Conservation (phyloP, 1,140 invertebrate genomes). For the Phortica variegata region DNA sequence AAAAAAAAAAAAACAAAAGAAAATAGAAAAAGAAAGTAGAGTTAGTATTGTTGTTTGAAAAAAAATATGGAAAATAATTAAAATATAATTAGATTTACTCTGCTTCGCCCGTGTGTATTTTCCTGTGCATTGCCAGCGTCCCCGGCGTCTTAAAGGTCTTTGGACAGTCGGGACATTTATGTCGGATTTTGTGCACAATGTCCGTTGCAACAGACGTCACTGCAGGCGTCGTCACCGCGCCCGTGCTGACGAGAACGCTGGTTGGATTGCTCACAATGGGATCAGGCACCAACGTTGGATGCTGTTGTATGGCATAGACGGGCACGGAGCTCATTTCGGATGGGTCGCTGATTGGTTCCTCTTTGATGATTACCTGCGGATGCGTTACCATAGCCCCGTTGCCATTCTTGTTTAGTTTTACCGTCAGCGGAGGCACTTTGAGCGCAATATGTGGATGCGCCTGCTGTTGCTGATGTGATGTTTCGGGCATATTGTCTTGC, state of each 20-base stretch:
- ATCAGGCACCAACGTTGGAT: slow-evolving; percentile 24
- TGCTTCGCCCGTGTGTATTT: slow-evolving; percentile 57
- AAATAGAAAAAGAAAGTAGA: not conserved
- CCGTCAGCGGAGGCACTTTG: slow-evolving; percentile 49
- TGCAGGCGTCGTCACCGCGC: slow-evolving; percentile 29
- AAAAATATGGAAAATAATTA: too few species aligned
- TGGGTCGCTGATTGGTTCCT: slow-evolving; percentile 45
- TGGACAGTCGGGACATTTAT: slow-evolving; percentile 53
- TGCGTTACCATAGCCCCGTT: slow-evolving; percentile 40
- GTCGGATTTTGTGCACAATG: slow-evolving; percentile 46
- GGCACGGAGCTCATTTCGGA: slow-evolving; percentile 43
- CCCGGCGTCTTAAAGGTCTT: slow-evolving; percentile 53
- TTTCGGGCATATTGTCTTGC: slow-evolving; percentile 22
- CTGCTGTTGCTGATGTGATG: slow-evolving; percentile 36
- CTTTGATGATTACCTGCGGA: slow-evolving; percentile 52
- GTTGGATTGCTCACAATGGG: slow-evolving; percentile 20
- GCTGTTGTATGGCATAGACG: slow-evolving; percentile 52
- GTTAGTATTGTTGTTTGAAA: not conserved
- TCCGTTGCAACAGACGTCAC: slow-evolving; percentile 20
- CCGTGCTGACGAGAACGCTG: slow-evolving; percentile 48
- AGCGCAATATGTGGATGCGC: slow-evolving; percentile 24
- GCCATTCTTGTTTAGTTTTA: slow-evolving; percentile 46
- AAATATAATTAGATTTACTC: slow-evolving; percentile 51
- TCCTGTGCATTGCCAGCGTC: slow-evolving; percentile 53
- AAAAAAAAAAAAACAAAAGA: slow-evolving; percentile 11